A percentile compares a stretch with the other conserved stretches of the same genome.
phyloP scores from a whole-genome alignment of 2,888 invertebrate genomes.

The Rutpela maculata region DNA sequence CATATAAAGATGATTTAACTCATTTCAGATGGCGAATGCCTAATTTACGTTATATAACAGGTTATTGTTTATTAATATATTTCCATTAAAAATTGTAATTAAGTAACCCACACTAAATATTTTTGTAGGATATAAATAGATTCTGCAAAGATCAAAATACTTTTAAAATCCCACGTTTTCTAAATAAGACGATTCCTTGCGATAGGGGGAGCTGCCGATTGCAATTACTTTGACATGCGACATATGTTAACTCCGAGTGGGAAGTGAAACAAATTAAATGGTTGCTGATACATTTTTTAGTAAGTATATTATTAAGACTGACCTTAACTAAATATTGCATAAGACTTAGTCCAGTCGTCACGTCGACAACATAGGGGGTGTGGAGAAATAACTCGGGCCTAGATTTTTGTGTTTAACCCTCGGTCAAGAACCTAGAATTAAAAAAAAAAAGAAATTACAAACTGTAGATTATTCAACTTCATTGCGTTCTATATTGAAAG shows the following conservation, averaged over 20 bases:
- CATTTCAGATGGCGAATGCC: not conserved
- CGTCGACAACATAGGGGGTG: no score
- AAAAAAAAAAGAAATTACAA: no score
- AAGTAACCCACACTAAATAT: slow-evolving; percentile 13
- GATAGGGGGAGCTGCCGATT: slow-evolving; percentile 18
- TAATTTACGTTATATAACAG: slow-evolving; percentile 10
- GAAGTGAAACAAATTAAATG: slow-evolving; percentile 3
- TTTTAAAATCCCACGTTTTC: slow-evolving; percentile 17
- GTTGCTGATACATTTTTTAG: slow-evolving; percentile 5
- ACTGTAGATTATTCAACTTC: no score
- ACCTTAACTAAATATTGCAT: not conserved
- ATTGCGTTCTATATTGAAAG: no score
- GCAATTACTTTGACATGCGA: slow-evolving; percentile 26
- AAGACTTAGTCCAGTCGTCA: not conserved
- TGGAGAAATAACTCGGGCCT: no score
- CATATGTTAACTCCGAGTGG: slow-evolving; percentile 22
- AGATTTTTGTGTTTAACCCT: no score
- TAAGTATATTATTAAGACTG: not conserved
- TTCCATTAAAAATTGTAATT: slow-evolving; percentile 9
- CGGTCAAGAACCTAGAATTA: no score
- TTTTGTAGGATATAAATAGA: slow-evolving; percentile 30
- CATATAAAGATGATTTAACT: slow-evolving; percentile 11
- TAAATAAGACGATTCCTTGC: slow-evolving; percentile 6
- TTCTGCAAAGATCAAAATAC: slow-evolving; percentile 32
- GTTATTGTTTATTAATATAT: slow-evolving; percentile 17